Percentiles rank a stretch among this genome's conserved stretches.
Evolutionary conservation across 2,888 invertebrate genomes (phyloP).

Genomic region (Scaptomyza cyrtandrae): DNA sequence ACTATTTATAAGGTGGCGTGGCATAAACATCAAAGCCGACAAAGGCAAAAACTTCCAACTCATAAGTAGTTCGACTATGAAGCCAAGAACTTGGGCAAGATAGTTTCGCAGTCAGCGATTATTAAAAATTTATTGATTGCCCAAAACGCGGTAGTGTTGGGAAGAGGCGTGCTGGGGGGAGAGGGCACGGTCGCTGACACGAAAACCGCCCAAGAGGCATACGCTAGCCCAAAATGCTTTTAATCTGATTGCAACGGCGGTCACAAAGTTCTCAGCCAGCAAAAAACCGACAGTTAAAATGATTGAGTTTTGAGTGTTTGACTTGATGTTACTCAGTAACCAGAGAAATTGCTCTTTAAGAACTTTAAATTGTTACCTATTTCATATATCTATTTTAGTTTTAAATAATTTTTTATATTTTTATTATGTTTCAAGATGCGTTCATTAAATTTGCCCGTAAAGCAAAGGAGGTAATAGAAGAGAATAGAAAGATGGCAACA

Average conservation of each 20-base stretch:
- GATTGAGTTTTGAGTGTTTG: not conserved
- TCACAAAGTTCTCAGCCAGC: slow-evolving; percentile 54
- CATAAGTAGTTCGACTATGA: slow-evolving; percentile 64
- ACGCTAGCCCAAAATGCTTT: slow-evolving; percentile 67
- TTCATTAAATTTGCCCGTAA: no score
- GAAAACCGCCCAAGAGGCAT: slow-evolving; percentile 23
- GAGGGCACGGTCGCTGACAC: slow-evolving; percentile 50
- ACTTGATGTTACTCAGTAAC: slow-evolving; percentile 4
- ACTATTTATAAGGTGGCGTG: slow-evolving; percentile 32
- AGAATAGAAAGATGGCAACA: no score
- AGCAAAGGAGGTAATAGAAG: no score
- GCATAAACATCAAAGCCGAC: slow-evolving; percentile 52
- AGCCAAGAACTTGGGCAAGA: slow-evolving; percentile 59
- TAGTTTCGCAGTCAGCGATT: slow-evolving; percentile 75
- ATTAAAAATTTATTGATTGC: slow-evolving; percentile 79
- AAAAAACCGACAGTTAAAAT: slow-evolving; percentile 1
- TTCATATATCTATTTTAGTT: not conserved
- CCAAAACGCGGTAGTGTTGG: slow-evolving; percentile 49
- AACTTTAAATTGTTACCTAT: not conserved
- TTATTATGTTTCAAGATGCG: not conserved
- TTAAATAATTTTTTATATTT: not conserved
- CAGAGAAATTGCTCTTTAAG: not conserved
- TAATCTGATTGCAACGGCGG: slow-evolving; percentile 76
- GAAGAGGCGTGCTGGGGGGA: slow-evolving; percentile 16
- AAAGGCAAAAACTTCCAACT: slow-evolving; percentile 65